A percentile compares a stretch with the other conserved stretches of the same genome.
These are phyloP conservation scores for Amphiduros pacificus DNA, from an alignment of 2,888 invertebrate species.

Conservation along the genomic window DNA sequence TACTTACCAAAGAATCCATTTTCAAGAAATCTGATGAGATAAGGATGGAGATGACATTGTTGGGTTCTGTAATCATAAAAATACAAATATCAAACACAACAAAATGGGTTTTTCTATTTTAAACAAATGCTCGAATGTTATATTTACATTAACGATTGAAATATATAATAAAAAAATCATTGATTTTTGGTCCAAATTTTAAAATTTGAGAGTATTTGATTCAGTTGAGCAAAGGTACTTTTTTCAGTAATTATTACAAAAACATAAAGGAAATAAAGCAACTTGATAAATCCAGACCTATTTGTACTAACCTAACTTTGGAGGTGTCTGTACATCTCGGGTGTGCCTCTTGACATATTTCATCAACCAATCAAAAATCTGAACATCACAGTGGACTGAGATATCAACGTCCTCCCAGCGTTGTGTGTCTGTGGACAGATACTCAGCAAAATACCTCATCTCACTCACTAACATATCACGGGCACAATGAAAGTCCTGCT, in stretches of 20 bases:
- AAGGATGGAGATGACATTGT: constrained; percentile 87
- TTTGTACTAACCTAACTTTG: constrained; percentile 39
- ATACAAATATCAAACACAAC: not conserved
- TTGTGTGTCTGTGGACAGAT: constrained; percentile 56
- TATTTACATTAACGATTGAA: too few relatives aligned
- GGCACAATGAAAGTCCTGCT: constrained; percentile 86
- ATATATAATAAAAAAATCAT: too few relatives aligned
- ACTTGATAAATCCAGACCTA: too few relatives aligned
- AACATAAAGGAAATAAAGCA: too few relatives aligned
- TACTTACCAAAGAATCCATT: constrained; percentile 79
- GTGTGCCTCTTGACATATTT: constrained; percentile 78
- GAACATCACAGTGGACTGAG: constrained; percentile 93
- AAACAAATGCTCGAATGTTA: too few relatives aligned
- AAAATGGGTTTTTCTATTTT: too few relatives aligned
- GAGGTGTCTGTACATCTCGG: constrained; percentile 39
- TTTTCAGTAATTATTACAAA: too few relatives aligned
- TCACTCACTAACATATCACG: constrained; percentile 83
- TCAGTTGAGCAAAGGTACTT: too few relatives aligned
- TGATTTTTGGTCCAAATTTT: too few relatives aligned
- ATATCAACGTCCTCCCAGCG: constrained; percentile 84
- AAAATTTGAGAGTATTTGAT: too few relatives aligned
- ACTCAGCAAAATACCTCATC: constrained; percentile 83
- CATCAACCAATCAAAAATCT: constrained; percentile 96
- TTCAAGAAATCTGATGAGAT: constrained; percentile 91
- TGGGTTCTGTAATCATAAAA: constrained; percentile 66